Evolutionary conservation across 2,113 vertebrate genomes (phyloP).

Genomic region (Notothenia rossii): DNA sequence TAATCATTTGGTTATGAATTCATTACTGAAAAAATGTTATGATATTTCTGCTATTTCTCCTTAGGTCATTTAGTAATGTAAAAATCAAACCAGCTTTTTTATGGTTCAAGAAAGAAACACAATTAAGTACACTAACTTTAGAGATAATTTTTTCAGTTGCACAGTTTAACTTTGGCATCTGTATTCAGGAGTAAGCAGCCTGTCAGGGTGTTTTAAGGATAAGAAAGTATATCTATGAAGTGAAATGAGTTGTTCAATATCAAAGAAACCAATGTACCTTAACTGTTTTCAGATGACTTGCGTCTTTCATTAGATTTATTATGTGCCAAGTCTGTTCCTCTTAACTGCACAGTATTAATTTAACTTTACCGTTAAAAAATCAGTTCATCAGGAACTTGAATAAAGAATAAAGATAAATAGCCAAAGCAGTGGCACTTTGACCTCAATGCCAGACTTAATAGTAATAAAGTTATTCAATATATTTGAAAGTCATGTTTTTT

Average conservation of each 20-base stretch:
- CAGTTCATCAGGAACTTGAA: background rate
- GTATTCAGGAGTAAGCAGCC: background rate
- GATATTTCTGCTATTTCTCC: no score
- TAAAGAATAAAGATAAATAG: background rate
- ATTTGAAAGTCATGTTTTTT: background rate
- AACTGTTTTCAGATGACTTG: background rate
- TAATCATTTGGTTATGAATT: no score
- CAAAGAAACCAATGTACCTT: background rate
- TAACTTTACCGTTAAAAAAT: background rate
- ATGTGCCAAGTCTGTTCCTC: background rate
- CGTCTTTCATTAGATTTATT: background rate
- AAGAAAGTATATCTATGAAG: background rate
- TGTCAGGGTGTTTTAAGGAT: background rate
- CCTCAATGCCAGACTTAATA: background rate
- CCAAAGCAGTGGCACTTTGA: constrained; percentile 1
- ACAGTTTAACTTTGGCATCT: background rate
- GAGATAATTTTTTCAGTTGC: background rate
- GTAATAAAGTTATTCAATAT: background rate
- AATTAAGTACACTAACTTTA: background rate
- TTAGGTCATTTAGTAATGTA: no score
- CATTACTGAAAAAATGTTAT: no score
- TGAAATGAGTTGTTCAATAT: background rate
- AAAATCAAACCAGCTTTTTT: no score
- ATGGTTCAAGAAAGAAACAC: no score
- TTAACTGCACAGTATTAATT: background rate